Conservation (phyloP, 1,140 invertebrate genomes). For the Apis florea region DNA sequence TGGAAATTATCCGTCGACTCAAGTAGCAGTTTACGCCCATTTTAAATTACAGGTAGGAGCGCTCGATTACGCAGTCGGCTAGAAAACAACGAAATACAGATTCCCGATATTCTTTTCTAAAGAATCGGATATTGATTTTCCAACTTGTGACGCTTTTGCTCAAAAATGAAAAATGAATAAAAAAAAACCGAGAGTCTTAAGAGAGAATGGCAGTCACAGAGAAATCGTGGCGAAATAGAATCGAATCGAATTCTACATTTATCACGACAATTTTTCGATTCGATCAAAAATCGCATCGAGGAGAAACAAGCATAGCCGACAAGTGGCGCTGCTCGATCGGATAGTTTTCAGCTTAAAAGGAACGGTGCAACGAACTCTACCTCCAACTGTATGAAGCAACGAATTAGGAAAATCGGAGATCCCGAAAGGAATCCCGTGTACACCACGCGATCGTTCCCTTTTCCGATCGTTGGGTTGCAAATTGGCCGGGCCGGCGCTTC, state of each 20-base stretch:
- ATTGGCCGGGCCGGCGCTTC: conserved; percentile 10
- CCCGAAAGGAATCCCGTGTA: background rate
- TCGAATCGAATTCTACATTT: too few relatives aligned
- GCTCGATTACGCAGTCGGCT: conserved; percentile 64
- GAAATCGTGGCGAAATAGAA: background rate
- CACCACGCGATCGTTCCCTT: background rate
- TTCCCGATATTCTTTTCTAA: conserved; percentile 49
- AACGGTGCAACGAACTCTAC: background rate
- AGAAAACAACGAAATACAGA: conserved; percentile 62
- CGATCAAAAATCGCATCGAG: too few relatives aligned
- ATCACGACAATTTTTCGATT: background rate
- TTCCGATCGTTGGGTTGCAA: background rate
- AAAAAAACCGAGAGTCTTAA: background rate
- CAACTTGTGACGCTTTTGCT: conserved; percentile 39
- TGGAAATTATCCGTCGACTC: conserved; percentile 62
- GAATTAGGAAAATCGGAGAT: background rate
- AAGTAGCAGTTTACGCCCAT: conserved; percentile 69
- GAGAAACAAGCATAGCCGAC: background rate
- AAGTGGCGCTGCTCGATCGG: background rate
- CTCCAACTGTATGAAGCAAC: background rate
- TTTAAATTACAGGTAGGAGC: conserved; percentile 67
- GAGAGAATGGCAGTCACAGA: too few relatives aligned
- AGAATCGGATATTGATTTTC: too few relatives aligned
- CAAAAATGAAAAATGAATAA: background rate
- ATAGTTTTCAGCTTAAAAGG: conserved; percentile 6